Conservation (phyloP, 2,797 vertebrate species). For the Crenuchus spilurus region DNA sequence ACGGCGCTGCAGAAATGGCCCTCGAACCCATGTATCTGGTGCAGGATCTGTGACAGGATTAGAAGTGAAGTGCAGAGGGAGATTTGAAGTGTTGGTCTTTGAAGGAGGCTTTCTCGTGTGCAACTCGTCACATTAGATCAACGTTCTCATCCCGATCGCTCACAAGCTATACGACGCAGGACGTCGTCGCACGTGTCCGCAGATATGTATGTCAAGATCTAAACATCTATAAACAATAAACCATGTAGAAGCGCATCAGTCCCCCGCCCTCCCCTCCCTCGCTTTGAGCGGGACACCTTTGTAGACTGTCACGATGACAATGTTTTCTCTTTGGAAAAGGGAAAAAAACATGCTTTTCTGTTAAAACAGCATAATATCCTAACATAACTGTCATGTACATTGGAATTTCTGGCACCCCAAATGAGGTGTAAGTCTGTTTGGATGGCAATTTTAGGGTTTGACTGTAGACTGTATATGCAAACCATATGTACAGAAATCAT, state of each 20-base stretch:
- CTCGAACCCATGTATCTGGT: neutral
- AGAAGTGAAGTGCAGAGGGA: slow-evolving; percentile 34
- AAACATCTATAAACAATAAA: slow-evolving; percentile 60
- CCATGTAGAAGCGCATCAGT: neutral
- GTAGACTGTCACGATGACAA: slow-evolving; percentile 12
- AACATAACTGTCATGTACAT: neutral
- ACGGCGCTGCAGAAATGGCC: neutral
- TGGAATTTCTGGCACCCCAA: slow-evolving; percentile 7
- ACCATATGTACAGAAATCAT: too few relatives aligned
- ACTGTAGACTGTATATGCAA: too few relatives aligned
- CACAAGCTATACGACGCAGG: slow-evolving; percentile 46
- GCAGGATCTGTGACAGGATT: slow-evolving; percentile 42
- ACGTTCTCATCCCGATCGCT: slow-evolving; percentile 62
- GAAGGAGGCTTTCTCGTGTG: slow-evolving; percentile 37
- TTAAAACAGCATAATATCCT: neutral
- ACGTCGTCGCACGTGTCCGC: slow-evolving; percentile 55
- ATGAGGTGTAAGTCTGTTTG: neutral
- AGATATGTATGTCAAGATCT: slow-evolving; percentile 61
- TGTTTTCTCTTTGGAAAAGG: neutral
- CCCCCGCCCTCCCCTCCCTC: neutral
- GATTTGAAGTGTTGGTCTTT: slow-evolving; percentile 46
- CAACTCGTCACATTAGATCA: slow-evolving; percentile 52
- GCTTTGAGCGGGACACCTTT: neutral
- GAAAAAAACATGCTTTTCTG: neutral
- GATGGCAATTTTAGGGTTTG: too few relatives aligned